Evolutionary conservation across 2,797 vertebrate species (phyloP).

Genomic region (Anas flavirostris): DNA sequence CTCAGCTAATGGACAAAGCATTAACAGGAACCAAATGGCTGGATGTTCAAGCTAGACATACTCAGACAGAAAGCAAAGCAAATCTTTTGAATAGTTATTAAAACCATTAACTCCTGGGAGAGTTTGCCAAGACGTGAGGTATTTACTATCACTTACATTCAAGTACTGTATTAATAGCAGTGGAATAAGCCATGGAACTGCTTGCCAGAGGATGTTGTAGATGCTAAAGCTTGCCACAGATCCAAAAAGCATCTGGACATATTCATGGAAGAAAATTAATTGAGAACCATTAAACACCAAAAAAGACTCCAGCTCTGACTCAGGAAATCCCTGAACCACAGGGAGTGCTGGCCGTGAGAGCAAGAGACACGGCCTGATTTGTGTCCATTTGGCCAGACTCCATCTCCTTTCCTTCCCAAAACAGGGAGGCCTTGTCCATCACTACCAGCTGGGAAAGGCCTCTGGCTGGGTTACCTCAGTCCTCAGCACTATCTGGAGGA

Average conservation of each 20-base stretch:
- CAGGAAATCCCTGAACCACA: neutral
- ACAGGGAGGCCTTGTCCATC: neutral
- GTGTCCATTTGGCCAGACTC: neutral
- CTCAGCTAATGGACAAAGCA: neutral
- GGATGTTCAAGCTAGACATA: neutral
- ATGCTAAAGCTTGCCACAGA: slow-evolving; percentile 1
- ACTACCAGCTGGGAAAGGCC: neutral
- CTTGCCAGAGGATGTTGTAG: slow-evolving; percentile 1
- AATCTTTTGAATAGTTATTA: slow-evolving; percentile 33
- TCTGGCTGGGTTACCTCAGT: neutral
- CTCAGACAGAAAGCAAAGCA: neutral
- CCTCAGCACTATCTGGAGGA: neutral
- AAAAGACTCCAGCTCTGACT: neutral
- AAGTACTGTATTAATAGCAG: neutral
- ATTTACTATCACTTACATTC: slow-evolving; percentile 25
- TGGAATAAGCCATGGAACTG: neutral
- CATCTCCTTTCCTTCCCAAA: neutral
- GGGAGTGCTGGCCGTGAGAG: neutral
- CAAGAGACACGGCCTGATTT: neutral
- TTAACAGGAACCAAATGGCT: neutral
- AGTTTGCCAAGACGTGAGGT: neutral
- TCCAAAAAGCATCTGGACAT: neutral
- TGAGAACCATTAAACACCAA: neutral
- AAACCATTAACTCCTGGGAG: neutral
- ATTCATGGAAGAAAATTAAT: neutral